Base-by-base conservation (phyloP, 2,797 vertebrate species). In the Enteromius anoplus region DNA sequence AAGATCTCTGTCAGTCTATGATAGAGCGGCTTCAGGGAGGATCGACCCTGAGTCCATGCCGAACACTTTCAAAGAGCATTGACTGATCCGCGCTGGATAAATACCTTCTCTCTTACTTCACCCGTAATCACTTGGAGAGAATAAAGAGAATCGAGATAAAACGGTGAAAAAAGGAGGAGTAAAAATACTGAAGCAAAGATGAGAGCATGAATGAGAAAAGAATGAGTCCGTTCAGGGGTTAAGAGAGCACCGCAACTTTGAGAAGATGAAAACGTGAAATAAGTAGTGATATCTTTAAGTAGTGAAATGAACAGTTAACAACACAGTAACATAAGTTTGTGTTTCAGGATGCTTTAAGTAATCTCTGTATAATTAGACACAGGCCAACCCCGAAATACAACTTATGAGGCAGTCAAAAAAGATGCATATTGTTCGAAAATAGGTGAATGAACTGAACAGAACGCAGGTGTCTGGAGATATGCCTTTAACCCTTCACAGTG, bases 101-200 rank as follows among this genome's bases (percentile, higher is more conserved):
- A 75, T 60, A 69, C 60, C 51, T 70, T 23, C 34, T n/a, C 47
- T 37, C 26, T 82, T 34, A 82, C 47, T 78, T 82, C 71, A 78
- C 58, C 10, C 32, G 5, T 71, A 73, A 58, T 83, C 73, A 69
- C 81, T 11, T 69, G 47, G 65, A 83, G 40, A 60, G 75, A 70
- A 78, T 83, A 69, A 60, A 77, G 65, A 60, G 81, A 77, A 77
- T n/a, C 15, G 37, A 83, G 81, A 83, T 78, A 62, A 83, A 70
- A 62, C 65, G 26, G 64, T 69, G 51, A 77, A 40, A 68, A 53
- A 68, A 60, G 10, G 26, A 15, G 19, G 8, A 49, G 64, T 77
- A 70, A 70, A 77, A 53, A 80, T 19, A 23, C 64, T 12, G 64
- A 77, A 81, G 64, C 72, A n/a, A 51, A 84, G 78, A 70, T 72